Evolutionary conservation across 2,113 vertebrate genomes (phyloP).

Genomic region (Leucoraja erinaceus): DNA sequence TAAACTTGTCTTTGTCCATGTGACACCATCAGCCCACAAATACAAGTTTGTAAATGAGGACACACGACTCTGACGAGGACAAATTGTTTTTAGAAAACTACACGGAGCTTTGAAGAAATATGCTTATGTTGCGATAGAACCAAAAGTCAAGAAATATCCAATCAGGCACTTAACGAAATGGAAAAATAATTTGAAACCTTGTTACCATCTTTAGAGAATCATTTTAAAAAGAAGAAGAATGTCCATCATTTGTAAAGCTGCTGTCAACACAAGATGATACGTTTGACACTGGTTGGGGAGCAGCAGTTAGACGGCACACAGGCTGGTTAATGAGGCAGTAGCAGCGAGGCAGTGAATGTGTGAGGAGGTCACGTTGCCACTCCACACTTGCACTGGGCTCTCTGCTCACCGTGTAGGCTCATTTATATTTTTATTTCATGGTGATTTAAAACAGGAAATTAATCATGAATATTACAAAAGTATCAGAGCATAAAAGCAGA

Average conservation of each 20-base stretch:
- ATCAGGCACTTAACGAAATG: not conserved
- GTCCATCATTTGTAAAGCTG: not conserved
- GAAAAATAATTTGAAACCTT: not conserved
- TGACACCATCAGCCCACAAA: not conserved
- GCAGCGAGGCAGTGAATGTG: not conserved
- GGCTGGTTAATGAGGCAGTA: not conserved
- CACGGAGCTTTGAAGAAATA: not conserved
- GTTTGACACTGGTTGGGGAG: not conserved
- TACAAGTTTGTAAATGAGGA: not conserved
- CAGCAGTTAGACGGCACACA: not conserved
- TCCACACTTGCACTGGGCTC: not conserved
- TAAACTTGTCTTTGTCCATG: not conserved
- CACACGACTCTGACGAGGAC: not conserved
- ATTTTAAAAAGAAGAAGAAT: not conserved
- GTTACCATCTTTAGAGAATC: not conserved
- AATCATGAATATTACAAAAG: not conserved
- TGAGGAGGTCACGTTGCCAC: not conserved
- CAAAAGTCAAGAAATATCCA: too few species aligned
- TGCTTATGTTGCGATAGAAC: not conserved
- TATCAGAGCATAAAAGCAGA: not conserved
- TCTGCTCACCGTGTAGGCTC: not conserved
- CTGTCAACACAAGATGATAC: not conserved
- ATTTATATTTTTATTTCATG: not conserved
- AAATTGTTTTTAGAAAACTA: not conserved
- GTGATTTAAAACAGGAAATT: not conserved